phyloP scores from a whole-genome alignment of 2,888 invertebrate genomes.

The Diplolepis rosae region DNA sequence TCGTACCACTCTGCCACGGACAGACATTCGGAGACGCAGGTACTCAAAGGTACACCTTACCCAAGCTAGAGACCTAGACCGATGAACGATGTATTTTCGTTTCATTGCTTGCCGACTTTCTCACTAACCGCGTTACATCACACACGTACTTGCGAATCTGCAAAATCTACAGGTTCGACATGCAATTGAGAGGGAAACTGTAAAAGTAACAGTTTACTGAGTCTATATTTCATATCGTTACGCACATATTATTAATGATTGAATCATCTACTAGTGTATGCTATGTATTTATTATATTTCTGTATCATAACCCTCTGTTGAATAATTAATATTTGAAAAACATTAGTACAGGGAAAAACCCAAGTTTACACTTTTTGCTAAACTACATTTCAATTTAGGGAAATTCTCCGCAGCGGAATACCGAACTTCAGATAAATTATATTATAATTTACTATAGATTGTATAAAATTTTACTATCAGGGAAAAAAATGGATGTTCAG shows the following conservation, averaged over 20 bases:
- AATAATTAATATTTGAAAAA: too few species aligned
- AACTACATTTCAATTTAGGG: too few species aligned
- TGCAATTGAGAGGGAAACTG: neutral
- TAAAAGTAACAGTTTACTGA: neutral
- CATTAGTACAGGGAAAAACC: too few species aligned
- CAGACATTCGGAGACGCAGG: constrained; percentile 35
- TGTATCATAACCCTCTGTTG: too few species aligned
- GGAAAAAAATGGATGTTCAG: too few species aligned
- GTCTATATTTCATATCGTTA: too few species aligned
- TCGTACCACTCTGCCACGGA: constrained; percentile 47
- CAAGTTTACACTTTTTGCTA: too few species aligned
- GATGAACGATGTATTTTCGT: neutral
- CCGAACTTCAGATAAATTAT: too few species aligned
- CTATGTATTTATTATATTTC: too few species aligned
- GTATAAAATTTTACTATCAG: too few species aligned
- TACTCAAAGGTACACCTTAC: constrained; percentile 33
- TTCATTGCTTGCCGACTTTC: neutral
- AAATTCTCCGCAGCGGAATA: too few species aligned
- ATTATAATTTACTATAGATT: too few species aligned
- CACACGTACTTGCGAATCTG: neutral
- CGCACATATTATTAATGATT: neutral
- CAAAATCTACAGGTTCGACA: neutral
- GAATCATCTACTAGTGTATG: neutral
- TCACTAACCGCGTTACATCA: neutral
- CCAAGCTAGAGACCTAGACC: neutral